Evolutionary conservation across 2,113 vertebrate genomes (phyloP).

Genomic region (Prionailurus viverrinus): DNA sequence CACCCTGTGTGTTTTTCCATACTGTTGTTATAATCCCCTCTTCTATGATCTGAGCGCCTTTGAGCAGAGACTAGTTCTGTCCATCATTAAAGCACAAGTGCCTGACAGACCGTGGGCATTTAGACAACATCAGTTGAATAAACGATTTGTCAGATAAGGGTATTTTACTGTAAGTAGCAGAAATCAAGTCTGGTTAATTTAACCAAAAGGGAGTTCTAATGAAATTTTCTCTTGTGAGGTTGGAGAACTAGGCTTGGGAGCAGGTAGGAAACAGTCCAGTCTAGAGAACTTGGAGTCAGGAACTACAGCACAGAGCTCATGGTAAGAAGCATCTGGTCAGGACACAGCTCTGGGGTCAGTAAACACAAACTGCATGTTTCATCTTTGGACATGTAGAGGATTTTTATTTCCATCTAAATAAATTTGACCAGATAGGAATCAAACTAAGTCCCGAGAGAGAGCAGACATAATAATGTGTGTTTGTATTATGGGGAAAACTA

Average conservation of each 20-base stretch:
- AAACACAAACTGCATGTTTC: not conserved
- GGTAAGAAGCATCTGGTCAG: not conserved
- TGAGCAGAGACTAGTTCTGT: not conserved
- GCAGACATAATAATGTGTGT: not conserved
- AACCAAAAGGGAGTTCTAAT: not conserved
- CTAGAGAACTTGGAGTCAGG: not conserved
- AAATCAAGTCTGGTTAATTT: not conserved
- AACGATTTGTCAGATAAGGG: not conserved
- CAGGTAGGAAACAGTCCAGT: not conserved
- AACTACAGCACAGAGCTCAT: accelerated
- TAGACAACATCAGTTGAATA: not conserved
- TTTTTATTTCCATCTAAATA: not conserved
- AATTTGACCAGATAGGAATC: not conserved
- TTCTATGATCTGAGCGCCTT: not conserved
- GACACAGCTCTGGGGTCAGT: not conserved
- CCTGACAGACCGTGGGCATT: not conserved
- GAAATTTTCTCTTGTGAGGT: not conserved
- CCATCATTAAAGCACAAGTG: not conserved
- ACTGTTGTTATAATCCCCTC: not conserved
- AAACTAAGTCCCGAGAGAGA: not conserved
- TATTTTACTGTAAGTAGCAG: not conserved
- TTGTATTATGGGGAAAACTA: not conserved
- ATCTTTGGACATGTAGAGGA: not conserved
- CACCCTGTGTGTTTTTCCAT: not conserved
- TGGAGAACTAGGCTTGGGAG: not conserved